A percentile compares a stretch with the other conserved stretches of the same genome.
Evolutionary conservation across 2,888 invertebrate genomes (phyloP).

Genomic region (Ormyrus thymus): DNA sequence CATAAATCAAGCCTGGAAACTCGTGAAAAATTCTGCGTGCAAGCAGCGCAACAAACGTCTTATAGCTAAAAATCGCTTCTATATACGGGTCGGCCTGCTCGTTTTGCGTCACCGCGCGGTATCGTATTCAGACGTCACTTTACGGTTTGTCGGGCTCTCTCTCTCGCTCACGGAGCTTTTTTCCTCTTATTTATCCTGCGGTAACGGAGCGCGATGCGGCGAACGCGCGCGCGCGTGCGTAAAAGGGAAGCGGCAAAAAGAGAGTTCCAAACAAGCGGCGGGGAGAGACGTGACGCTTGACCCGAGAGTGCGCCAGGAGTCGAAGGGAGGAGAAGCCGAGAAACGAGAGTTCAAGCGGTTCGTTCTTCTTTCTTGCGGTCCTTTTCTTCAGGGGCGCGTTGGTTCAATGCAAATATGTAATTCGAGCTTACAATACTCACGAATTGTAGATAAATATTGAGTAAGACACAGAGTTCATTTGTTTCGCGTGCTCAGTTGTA

Average conservation of each 20-base stretch:
- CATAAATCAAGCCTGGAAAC: too few species aligned
- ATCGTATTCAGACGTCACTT: constrained; percentile 48
- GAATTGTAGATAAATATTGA: too few species aligned
- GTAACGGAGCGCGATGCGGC: constrained; percentile 8
- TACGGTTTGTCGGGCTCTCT: constrained; percentile 13
- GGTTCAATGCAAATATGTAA: too few species aligned
- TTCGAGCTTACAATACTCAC: too few species aligned
- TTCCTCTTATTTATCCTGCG: constrained; percentile 34
- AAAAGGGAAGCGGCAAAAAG: constrained; percentile 19
- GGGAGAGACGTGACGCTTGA: constrained; percentile 17
- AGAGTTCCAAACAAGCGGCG: not conserved
- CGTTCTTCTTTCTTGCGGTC: not conserved
- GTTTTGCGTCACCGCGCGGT: constrained; percentile 6
- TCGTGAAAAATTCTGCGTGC: too few species aligned
- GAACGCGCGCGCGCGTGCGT: not conserved
- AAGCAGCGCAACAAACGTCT: too few species aligned
- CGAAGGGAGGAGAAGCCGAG: not conserved
- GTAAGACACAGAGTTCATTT: too few species aligned
- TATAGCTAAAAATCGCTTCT: constrained; percentile 10
- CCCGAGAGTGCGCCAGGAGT: not conserved
- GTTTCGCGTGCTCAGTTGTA: too few species aligned
- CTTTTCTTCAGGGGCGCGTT: not conserved
- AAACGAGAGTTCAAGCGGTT: constrained; percentile 24
- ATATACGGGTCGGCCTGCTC: not conserved
- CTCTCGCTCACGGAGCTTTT: not conserved